These are phyloP conservation scores for Dasyprocta punctata DNA, from an alignment of 2,113 vertebrate genomes.

Conservation along the genomic window DNA sequence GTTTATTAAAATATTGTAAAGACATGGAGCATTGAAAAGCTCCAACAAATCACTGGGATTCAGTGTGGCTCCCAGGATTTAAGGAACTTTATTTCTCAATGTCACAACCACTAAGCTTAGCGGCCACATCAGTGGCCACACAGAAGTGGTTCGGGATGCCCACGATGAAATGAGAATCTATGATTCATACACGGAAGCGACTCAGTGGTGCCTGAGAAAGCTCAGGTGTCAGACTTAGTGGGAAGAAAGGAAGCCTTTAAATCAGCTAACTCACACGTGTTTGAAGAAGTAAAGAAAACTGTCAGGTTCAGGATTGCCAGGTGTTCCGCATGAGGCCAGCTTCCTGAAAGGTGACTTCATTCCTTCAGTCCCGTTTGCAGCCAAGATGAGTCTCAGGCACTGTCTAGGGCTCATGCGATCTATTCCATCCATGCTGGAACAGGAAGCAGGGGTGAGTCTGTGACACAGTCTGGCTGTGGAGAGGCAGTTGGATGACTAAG, in stretches of 20 bases:
- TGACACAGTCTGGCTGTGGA: not conserved
- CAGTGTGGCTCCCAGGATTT: not conserved
- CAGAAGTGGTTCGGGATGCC: too few relatives aligned
- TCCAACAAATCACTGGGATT: not conserved
- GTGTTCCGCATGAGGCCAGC: not conserved
- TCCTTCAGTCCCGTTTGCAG: not conserved
- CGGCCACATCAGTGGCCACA: not conserved
- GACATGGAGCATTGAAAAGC: not conserved
- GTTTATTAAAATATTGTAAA: not conserved
- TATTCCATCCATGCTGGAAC: not conserved
- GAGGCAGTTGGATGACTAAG: rapidly evolving
- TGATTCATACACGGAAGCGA: not conserved
- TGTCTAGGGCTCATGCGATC: not conserved
- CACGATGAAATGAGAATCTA: not conserved
- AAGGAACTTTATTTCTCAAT: not conserved
- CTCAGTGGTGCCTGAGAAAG: not conserved
- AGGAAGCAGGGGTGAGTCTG: not conserved
- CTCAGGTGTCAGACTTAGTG: not conserved
- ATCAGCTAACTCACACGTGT: not conserved
- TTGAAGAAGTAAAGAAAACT: not conserved
- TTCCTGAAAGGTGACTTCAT: not conserved
- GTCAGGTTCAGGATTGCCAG: not conserved
- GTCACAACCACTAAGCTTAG: too few relatives aligned
- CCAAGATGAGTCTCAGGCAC: not conserved
- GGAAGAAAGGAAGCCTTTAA: not conserved